Percentiles rank a stretch among this genome's conserved stretches.
Evolutionary conservation across 1,140 invertebrate species (phyloP).

Genomic region (Zaprionus tsacasi): DNA sequence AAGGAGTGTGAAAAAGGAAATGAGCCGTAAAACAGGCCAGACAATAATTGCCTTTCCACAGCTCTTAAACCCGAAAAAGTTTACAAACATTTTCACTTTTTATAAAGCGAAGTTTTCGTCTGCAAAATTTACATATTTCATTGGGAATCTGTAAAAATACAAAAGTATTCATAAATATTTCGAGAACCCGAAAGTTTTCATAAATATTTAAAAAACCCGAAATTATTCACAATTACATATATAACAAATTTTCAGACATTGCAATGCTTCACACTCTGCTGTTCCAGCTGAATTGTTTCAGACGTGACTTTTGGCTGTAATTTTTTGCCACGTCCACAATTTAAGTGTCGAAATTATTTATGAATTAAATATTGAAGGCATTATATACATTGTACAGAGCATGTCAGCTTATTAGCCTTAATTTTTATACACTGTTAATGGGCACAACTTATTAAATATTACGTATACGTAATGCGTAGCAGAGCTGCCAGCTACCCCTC

Average conservation of each 20-base stretch:
- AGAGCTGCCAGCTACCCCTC: too few relatives aligned
- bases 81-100: background rate
- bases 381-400: too few relatives aligned
- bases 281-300: background rate
- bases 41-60: too few relatives aligned
- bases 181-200: background rate
- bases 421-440: background rate
- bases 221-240: too few relatives aligned
- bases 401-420: background rate
- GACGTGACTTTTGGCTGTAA: background rate
- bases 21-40: background rate
- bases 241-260: background rate
- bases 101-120: background rate
- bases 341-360: background rate
- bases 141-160: background rate
- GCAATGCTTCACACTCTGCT: background rate
- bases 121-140: background rate
- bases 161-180: background rate
- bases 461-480: too few relatives aligned
- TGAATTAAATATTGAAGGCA: background rate
- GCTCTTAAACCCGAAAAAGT: background rate
- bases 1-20: background rate
- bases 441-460: too few relatives aligned
- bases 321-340: background rate
- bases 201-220: too few relatives aligned